Conservation (phyloP, 1,140 invertebrate species). For the Pogonus chalceus region DNA sequence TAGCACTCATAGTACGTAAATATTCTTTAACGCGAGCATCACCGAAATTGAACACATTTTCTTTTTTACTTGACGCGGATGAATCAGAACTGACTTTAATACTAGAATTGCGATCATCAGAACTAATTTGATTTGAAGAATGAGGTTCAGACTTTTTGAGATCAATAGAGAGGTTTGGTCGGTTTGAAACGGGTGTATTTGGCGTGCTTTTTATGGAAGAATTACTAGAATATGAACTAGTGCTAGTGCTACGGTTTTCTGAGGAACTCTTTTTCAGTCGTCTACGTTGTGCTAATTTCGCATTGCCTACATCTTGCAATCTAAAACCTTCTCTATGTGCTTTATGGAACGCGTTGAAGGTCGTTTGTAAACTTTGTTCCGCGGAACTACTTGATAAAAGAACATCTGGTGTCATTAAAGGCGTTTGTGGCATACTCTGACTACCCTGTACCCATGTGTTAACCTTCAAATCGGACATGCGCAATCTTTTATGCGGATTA, state of each 20-base stretch:
- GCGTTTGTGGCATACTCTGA: conserved; percentile 35
- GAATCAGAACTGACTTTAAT: conserved; percentile 6
- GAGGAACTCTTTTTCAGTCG: conserved; percentile 50
- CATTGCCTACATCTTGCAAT: conserved; percentile 54
- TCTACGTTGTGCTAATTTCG: conserved; percentile 59
- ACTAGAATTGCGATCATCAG: neutral
- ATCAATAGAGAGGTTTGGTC: conserved; percentile 23
- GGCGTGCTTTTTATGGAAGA: conserved; percentile 25
- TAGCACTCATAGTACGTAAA: conserved; percentile 22
- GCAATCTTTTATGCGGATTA: conserved; percentile 62
- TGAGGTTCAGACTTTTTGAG: conserved; percentile 24
- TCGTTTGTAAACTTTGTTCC: conserved; percentile 42
- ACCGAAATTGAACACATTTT: conserved; percentile 26
- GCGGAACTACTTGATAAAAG: conserved; percentile 29
- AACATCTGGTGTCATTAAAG: conserved; percentile 50
- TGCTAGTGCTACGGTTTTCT: conserved; percentile 29
- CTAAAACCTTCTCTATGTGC: conserved; percentile 62
- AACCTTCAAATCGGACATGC: conserved; percentile 50
- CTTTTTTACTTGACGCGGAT: conserved; percentile 17
- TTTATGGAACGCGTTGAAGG: conserved; percentile 59
- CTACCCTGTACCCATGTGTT: conserved; percentile 55
- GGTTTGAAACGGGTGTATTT: conserved; percentile 18
- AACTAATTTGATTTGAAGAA: conserved; percentile 8
- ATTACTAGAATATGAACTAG: conserved; percentile 30
- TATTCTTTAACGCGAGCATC: conserved; percentile 25